A percentile compares a stretch with the other conserved stretches of the same genome.
Evolutionary conservation across 1,140 invertebrate genomes (phyloP).

Genomic region (Portunus trituberculatus): DNA sequence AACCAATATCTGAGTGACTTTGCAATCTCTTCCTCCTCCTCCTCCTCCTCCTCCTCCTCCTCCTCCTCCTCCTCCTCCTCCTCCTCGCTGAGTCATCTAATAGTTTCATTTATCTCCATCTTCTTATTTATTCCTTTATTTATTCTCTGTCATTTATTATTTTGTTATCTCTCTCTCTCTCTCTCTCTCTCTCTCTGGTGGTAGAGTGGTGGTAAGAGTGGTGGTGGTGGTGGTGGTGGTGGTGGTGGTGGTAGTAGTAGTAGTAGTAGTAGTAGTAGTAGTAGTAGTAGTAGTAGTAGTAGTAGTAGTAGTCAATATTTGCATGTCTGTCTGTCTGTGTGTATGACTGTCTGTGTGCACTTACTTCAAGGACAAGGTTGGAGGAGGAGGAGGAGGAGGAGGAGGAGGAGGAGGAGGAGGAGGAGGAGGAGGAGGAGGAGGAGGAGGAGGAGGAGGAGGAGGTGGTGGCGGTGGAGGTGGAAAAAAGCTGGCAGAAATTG

Average conservation of each 20-base stretch:
- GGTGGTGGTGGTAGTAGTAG: slow-evolving; percentile 22
- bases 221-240: slow-evolving; percentile 20
- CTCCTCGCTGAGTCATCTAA: too few species aligned
- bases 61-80: too few species aligned
- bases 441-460: not conserved
- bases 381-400: not conserved
- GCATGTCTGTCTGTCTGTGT: not conserved
- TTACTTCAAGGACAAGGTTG: not conserved
- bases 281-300: too few species aligned
- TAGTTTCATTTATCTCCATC: too few species aligned
- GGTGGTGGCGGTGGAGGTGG: not conserved
- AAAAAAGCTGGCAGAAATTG: not conserved
- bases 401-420: slow-evolving; percentile 11
- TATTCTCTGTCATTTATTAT: too few species aligned
- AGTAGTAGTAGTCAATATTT: not conserved
- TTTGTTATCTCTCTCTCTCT: too few species aligned
- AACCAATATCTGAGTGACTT: too few species aligned
- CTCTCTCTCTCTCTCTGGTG: not conserved
- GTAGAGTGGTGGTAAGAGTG: not conserved
- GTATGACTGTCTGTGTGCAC: not conserved
- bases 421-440: too few species aligned
- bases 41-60: too few species aligned
- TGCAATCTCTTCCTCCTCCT: too few species aligned
- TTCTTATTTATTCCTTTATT: too few species aligned
- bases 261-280: slow-evolving; percentile 20